Evolutionary conservation across 2,888 invertebrate genomes (phyloP).

Genomic region (Campopleginae sp.): DNA sequence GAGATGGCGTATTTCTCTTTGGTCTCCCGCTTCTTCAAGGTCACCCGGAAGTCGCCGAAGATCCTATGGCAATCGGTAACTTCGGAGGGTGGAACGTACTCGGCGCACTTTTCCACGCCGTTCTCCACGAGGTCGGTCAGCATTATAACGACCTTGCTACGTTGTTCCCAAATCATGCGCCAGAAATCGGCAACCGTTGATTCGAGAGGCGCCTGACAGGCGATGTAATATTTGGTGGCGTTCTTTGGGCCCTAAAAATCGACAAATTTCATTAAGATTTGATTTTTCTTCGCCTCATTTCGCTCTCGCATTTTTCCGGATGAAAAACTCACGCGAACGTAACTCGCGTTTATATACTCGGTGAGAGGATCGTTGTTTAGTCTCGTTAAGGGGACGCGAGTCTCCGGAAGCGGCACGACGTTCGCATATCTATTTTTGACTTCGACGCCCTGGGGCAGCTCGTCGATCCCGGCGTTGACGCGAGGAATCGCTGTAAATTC

Average conservation of each 20-base stretch:
- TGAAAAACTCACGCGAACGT: slow-evolving; percentile 90
- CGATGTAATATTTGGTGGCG: slow-evolving; percentile 93
- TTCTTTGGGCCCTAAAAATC: slow-evolving; percentile 92
- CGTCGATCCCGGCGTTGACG: slow-evolving; percentile 91
- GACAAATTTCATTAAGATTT: neutral
- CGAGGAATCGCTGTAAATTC: slow-evolving; percentile 94
- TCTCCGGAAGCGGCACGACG: slow-evolving; percentile 97
- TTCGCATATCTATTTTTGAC: slow-evolving; percentile 97
- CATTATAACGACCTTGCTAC: slow-evolving; percentile 94
- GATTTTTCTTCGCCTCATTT: no score
- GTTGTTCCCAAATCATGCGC: slow-evolving; percentile 98
- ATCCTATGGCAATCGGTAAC: slow-evolving; percentile 94
- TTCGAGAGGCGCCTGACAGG: slow-evolving; percentile 95
- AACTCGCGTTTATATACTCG: slow-evolving; percentile 98
- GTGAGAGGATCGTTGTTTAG: slow-evolving; percentile 91
- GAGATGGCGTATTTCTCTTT: slow-evolving; percentile 96
- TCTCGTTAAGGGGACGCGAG: slow-evolving; percentile 91
- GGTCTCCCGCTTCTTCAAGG: slow-evolving; percentile 94
- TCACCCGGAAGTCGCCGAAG: slow-evolving; percentile 95
- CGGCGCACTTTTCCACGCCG: slow-evolving; percentile 95
- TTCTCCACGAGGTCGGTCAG: slow-evolving; percentile 95
- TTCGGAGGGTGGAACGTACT: slow-evolving; percentile 96
- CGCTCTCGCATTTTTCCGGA: neutral
- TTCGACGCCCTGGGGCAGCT: slow-evolving; percentile 94
- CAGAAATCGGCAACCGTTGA: slow-evolving; percentile 95